These are phyloP conservation scores for Heliconius hewitsoni DNA, from an alignment of 1,140 invertebrate species.

Conservation along the genomic window DNA sequence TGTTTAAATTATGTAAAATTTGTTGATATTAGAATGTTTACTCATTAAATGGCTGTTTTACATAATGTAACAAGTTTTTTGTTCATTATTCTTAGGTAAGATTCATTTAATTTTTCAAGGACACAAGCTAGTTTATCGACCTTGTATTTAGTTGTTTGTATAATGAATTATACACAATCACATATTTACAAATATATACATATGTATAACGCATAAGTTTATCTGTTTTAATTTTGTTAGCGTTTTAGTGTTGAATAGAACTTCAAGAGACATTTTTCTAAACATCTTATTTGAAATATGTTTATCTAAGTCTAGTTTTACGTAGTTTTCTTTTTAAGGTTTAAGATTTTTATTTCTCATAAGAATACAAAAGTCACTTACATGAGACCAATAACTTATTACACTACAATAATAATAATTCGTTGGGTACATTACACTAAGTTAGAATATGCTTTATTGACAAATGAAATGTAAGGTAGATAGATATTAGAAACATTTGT, in stretches of 20 bases:
- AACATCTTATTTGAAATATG: no score
- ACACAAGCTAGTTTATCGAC: neutral
- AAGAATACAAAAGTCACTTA: no score
- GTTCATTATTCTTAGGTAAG: slow-evolving; percentile 2
- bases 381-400: no score
- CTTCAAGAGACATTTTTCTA: no score
- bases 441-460: no score
- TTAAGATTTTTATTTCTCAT: no score
- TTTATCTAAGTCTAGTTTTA: no score
- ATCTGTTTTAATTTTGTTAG: neutral
- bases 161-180: neutral
- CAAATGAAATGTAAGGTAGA: no score
- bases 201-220: neutral
- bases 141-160: neutral
- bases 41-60: neutral
- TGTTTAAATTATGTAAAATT: neutral
- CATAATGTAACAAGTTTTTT: slow-evolving; percentile 6
- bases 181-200: neutral
- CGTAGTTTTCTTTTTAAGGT: no score
- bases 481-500: no score
- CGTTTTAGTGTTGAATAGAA: neutral
- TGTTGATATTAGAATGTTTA: neutral
- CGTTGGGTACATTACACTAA: no score
- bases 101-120: neutral
- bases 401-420: no score